Base-by-base conservation (phyloP, 37 sponge, comb jelly and placozoan species). In the Mnemiopsis leidyi region DNA sequence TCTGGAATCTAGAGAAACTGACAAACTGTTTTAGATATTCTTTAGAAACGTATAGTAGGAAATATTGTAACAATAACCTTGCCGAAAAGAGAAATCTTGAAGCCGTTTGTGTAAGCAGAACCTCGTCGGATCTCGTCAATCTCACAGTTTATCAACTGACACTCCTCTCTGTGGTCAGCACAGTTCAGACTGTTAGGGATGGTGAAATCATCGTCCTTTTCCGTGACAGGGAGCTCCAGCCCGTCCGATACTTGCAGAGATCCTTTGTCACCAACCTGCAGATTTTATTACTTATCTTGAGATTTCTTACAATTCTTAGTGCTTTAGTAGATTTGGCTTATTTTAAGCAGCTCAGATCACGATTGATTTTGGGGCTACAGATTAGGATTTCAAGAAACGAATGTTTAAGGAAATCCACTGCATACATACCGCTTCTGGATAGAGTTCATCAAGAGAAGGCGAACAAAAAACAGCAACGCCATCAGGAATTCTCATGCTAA, bases 31-130 rank as follows among this genome's bases (percentile, higher is more conserved):
- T 67, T 67, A 20, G 13, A 13, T 67, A 20, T 67, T 67, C 20
- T 67, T 20, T 67, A 21, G 68, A 67, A 67, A 13, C 20, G 68
- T 20, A 67, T 21, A 67, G 20, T 13, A 21, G 18, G 13, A 20
- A 21, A 67, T 20, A 67, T 20, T 20, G 20, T 67, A 21, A 13
- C 13, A 67, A 67, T n/a, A 23, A 85, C 90, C 90, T 37, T 13
- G 25, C 90, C 90, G 23, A 21, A 23, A 0, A 85, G 90, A n/a
- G 90, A 28, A 0, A 85, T 40, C 29, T 85, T 85, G 61, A 85
- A 85, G 25, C 90, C 90, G 61, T 85, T n/a, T 0, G n/a, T 85
- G 48, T 39, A 85, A 2, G 0, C 61, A 3, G 32, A 35, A 28
- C 90, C 90, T 23, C 48, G 7, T 0, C n/a, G 23, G 2, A 85